These are phyloP conservation scores for Alethe castanea DNA, from an alignment of 2,113 vertebrate genomes.

Conservation along the genomic window DNA sequence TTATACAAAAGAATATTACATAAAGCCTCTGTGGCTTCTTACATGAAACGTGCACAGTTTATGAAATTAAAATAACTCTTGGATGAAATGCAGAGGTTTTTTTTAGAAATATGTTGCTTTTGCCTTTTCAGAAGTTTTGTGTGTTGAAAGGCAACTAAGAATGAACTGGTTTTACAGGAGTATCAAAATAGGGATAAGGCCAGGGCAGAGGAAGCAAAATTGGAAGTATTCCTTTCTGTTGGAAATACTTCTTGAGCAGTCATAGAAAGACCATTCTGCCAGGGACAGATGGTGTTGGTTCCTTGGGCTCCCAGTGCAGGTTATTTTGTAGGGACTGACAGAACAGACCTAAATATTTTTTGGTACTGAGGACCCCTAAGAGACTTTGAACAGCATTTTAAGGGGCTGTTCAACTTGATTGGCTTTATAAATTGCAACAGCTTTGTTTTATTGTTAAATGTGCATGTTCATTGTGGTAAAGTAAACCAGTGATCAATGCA, in stretches of 20 bases:
- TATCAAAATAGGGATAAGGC: rapidly evolving
- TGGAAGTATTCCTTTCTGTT: background rate
- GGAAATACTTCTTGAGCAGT: background rate
- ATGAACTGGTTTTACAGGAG: background rate
- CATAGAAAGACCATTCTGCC: rapidly evolving
- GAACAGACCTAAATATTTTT: background rate
- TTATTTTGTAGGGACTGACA: background rate
- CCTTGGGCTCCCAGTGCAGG: background rate
- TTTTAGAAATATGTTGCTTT: background rate
- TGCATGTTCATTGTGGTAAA: rapidly evolving
- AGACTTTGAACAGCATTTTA: background rate
- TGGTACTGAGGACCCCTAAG: background rate
- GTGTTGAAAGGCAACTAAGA: background rate
- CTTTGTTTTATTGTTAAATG: background rate
- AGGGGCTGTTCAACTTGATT: background rate
- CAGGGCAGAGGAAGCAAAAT: no score
- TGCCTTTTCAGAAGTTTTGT: background rate
- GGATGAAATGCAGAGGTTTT: background rate
- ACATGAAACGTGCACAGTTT: background rate
- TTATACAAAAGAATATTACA: background rate
- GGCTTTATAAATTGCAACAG: background rate
- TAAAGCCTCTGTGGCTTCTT: background rate
- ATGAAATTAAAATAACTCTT: background rate
- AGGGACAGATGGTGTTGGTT: rapidly evolving
- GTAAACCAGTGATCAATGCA: background rate